A percentile compares a stretch with the other conserved stretches of the same genome.
Conservation (phyloP, 92 coral and sea anemone genomes). For the Siderastrea siderea region DNA sequence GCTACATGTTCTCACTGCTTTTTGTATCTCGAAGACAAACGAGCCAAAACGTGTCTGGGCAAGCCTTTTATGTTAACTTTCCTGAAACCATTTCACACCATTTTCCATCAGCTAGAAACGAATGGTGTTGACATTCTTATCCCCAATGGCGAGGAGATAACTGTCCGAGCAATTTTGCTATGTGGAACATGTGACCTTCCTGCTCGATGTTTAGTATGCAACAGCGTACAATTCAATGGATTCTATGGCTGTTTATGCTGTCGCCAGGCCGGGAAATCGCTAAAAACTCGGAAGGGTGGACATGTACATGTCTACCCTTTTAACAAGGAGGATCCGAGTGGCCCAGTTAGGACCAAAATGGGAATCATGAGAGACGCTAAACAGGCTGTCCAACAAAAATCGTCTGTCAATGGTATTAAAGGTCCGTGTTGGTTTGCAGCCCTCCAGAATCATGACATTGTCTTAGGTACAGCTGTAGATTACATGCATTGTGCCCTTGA, state of each 20-base stretch:
- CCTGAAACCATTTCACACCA: slow-evolving; percentile 53
- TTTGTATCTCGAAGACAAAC: slow-evolving; percentile 15
- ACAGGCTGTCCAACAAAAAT: slow-evolving; percentile 30
- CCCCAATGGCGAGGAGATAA: slow-evolving; percentile 32
- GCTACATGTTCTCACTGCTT: slow-evolving; percentile 30
- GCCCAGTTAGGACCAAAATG: slow-evolving; percentile 55
- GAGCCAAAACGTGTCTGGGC: slow-evolving; percentile 26
- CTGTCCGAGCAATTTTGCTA: slow-evolving; percentile 38
- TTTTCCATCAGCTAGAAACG: slow-evolving; percentile 34
- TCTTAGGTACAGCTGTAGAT: slow-evolving; percentile 55
- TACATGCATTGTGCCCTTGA: slow-evolving; percentile 70
- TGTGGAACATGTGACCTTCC: slow-evolving; percentile 45
- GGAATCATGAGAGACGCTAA: slow-evolving; percentile 38
- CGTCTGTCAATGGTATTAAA: slow-evolving; percentile 56
- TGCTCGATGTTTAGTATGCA: slow-evolving; percentile 23
- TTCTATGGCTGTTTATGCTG: slow-evolving; percentile 58
- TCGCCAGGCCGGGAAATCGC: slow-evolving; percentile 64
- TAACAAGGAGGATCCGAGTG: slow-evolving; percentile 47
- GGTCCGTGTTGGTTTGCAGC: slow-evolving; percentile 65
- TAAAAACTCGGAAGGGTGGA: slow-evolving; percentile 63
- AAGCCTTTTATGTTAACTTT: slow-evolving; percentile 60
- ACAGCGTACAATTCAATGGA: slow-evolving; percentile 51
- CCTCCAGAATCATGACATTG: slow-evolving; percentile 31
- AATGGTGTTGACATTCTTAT: slow-evolving; percentile 11
- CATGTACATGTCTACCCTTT: slow-evolving; percentile 61